A percentile compares a stretch with the other conserved stretches of the same genome.
phyloP scores from a whole-genome alignment of 2,113 vertebrate species.

The Spea bombifrons region DNA sequence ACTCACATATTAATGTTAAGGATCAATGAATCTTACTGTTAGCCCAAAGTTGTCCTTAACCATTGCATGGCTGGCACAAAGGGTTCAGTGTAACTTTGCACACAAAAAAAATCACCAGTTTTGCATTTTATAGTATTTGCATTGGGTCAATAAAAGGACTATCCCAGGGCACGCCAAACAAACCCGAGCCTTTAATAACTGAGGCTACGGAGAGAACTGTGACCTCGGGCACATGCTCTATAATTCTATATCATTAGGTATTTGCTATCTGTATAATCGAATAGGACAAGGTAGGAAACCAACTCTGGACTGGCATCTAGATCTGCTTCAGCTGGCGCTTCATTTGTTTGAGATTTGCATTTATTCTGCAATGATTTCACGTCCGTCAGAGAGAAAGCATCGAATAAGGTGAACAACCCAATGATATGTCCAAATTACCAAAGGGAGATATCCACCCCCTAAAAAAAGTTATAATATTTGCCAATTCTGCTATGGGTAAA shows the following conservation, averaged over 20 bases:
- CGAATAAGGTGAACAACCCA: no score
- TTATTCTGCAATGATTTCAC: conserved; percentile 43
- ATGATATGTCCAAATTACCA: no score
- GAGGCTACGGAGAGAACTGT: neutral
- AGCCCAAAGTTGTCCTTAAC: no score
- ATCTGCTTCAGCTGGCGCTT: conserved; percentile 41
- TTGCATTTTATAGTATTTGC: neutral
- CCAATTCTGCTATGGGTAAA: no score
- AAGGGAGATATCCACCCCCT: no score
- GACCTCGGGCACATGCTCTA: neutral
- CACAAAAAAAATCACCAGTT: neutral
- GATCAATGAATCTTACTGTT: no score
- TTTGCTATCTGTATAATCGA: neutral
- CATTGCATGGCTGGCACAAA: no score
- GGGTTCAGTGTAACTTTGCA: no score
- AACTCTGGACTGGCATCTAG: neutral
- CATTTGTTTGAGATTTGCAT: conserved; percentile 65
- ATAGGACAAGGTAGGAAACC: conserved; percentile 7
- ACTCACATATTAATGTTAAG: no score
- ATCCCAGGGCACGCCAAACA: neutral
- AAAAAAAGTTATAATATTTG: no score
- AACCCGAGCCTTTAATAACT: neutral
- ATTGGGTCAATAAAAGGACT: neutral
- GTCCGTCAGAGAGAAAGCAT: neutral
- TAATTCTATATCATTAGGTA: neutral